phyloP scores from a whole-genome alignment of 2,888 invertebrate species.

The Harpalus rufipes region DNA sequence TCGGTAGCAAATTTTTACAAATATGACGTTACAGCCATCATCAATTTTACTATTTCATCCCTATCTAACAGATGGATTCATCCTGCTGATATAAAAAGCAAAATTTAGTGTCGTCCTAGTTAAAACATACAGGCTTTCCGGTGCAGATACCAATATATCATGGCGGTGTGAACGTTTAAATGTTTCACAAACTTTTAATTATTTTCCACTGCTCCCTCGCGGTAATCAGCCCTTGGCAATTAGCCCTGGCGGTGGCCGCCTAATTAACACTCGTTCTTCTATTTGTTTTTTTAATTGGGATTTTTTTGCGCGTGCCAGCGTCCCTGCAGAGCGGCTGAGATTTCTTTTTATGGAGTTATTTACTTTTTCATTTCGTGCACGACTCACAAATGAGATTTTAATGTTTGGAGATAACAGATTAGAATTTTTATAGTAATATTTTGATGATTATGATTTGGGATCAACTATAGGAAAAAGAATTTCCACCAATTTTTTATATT shows the following conservation, averaged over 20 bases:
- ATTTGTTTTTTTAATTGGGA: slow-evolving; percentile 38
- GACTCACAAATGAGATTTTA: slow-evolving; percentile 65
- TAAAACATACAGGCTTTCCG: slow-evolving; percentile 43
- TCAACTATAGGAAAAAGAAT: neutral
- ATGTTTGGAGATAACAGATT: slow-evolving; percentile 63
- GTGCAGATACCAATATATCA: slow-evolving; percentile 50
- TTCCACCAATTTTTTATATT: no score
- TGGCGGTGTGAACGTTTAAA: slow-evolving; percentile 38
- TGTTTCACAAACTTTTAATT: slow-evolving; percentile 57
- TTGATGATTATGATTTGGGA: slow-evolving; percentile 24
- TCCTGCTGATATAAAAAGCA: slow-evolving; percentile 23
- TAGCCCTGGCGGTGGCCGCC: slow-evolving; percentile 40
- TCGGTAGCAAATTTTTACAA: neutral
- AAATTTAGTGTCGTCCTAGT: slow-evolving; percentile 30
- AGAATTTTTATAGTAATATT: slow-evolving; percentile 59
- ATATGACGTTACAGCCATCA: neutral
- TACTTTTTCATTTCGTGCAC: slow-evolving; percentile 53
- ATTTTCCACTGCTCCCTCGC: slow-evolving; percentile 28
- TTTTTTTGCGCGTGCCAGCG: slow-evolving; percentile 22
- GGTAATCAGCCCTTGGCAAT: slow-evolving; percentile 48
- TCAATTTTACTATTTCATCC: neutral
- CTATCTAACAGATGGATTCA: neutral
- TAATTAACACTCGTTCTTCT: slow-evolving; percentile 60
- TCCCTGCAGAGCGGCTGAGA: slow-evolving; percentile 33
- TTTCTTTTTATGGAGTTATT: slow-evolving; percentile 56